phyloP scores from a whole-genome alignment of 2,797 vertebrate species.

The Micromesistius poutassou region DNA sequence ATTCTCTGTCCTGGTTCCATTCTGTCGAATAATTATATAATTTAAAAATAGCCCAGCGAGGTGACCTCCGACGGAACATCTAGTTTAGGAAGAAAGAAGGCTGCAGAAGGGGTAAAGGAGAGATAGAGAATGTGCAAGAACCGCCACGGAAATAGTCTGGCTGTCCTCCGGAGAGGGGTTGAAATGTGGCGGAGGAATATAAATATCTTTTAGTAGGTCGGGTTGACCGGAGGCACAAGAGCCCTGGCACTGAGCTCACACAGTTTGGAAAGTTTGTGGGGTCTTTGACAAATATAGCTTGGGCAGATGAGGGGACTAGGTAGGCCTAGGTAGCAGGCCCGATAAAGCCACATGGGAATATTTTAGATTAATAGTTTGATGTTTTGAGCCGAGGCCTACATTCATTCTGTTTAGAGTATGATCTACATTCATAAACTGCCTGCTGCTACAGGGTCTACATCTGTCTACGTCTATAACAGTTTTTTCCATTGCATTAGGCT shows the following conservation, averaged over 20 bases:
- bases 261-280: slow-evolving; percentile 32
- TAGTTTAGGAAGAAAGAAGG: slow-evolving; percentile 57
- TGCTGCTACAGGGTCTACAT: not conserved
- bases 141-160: slow-evolving; percentile 63
- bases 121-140: slow-evolving; percentile 52
- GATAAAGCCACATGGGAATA: not conserved
- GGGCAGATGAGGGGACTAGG: not conserved
- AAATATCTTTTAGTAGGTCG: slow-evolving; percentile 75
- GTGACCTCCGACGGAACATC: slow-evolving; percentile 70
- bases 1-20: slow-evolving; percentile 65
- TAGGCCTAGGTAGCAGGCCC: not conserved
- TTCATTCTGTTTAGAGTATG: not conserved
- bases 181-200: slow-evolving; percentile 54
- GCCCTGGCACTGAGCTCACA: slow-evolving; percentile 23
- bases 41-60: slow-evolving; percentile 65
- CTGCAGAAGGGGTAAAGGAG: slow-evolving; percentile 50
- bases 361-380: not conserved
- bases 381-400: not conserved
- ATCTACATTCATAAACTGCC: not conserved
- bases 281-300: slow-evolving; percentile 16
- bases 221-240: slow-evolving; percentile 47
- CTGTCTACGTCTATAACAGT: not conserved
- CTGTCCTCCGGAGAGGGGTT: slow-evolving; percentile 63
- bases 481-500: not conserved
- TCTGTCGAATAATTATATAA: slow-evolving; percentile 65